phyloP scores from a whole-genome alignment of 1,140 invertebrate genomes.

The Drosophila cardini region DNA sequence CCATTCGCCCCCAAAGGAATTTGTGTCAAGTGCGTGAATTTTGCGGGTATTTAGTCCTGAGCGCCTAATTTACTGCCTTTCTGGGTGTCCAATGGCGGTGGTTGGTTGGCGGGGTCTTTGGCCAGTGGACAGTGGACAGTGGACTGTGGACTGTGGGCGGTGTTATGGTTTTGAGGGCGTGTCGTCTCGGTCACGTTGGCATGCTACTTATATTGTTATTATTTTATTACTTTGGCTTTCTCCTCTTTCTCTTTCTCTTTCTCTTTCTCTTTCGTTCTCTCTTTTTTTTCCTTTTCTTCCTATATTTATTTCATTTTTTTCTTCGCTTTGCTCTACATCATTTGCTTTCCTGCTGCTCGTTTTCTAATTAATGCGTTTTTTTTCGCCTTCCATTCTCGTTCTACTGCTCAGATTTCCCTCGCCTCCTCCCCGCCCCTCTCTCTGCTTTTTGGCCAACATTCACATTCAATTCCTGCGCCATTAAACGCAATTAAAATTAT shows the following conservation, averaged over 20 bases:
- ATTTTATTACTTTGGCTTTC: conserved; percentile 65
- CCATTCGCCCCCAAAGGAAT: conserved; percentile 65
- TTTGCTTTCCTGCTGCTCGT: conserved; percentile 47
- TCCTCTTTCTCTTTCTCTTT: background rate
- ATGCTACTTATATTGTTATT: conserved; percentile 67
- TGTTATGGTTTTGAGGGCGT: background rate
- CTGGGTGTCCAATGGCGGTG: conserved; percentile 12
- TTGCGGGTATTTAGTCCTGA: conserved; percentile 54
- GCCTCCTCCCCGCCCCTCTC: background rate
- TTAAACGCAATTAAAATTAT: conserved; percentile 79
- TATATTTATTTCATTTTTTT: background rate
- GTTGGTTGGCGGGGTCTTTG: background rate
- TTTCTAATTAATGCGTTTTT: conserved; percentile 76
- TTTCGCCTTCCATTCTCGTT: background rate
- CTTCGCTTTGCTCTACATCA: background rate
- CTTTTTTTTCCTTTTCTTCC: background rate
- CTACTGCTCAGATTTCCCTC: background rate
- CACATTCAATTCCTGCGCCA: conserved; percentile 64
- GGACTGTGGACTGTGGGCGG: conserved; percentile 1
- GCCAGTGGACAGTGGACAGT: conserved; percentile 16
- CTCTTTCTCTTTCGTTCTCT: too few relatives aligned
- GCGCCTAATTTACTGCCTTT: conserved; percentile 69
- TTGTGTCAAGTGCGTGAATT: conserved; percentile 78
- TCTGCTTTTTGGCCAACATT: conserved; percentile 38
- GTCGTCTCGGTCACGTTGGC: conserved; percentile 60